Evolutionary conservation across 2,888 invertebrate genomes (phyloP).

Genomic region (Opisthograptis luteolata): DNA sequence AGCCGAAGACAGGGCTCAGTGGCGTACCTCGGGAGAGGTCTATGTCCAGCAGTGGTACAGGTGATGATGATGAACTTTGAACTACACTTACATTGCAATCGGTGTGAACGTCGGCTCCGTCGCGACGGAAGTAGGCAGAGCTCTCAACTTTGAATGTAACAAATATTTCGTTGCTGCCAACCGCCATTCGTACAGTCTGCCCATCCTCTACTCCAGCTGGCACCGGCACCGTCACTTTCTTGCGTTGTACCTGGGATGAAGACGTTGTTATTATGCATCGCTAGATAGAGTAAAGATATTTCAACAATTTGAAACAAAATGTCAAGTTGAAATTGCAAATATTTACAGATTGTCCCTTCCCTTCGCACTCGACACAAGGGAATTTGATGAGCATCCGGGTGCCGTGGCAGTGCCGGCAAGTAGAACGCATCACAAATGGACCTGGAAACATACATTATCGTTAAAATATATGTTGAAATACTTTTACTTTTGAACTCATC

Average conservation of each 20-base stretch:
- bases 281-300: background rate
- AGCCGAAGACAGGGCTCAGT: too few species aligned
- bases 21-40: too few species aligned
- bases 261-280: background rate
- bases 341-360: slow-evolving; percentile 93
- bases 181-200: slow-evolving; percentile 97
- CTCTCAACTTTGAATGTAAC: slow-evolving; percentile 96
- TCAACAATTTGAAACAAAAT: background rate
- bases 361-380: slow-evolving; percentile 96
- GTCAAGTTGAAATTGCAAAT: background rate
- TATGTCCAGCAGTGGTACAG: too few species aligned
- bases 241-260: slow-evolving; percentile 88
- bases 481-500: background rate
- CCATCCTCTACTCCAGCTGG: slow-evolving; percentile 99
- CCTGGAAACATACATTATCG: too few species aligned
- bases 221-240: slow-evolving; percentile 95
- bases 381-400: slow-evolving; percentile 93
- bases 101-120: slow-evolving; percentile 98
- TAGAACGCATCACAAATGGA: slow-evolving; percentile 98
- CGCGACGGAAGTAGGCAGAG: slow-evolving; percentile 95
- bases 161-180: slow-evolving; percentile 96
- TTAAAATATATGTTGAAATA: background rate
- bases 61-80: too few species aligned
- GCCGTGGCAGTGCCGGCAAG: slow-evolving; percentile 96
- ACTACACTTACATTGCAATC: slow-evolving; percentile 87